phyloP scores from a whole-genome alignment of 1,140 invertebrate species.

The Chlorops oryzae region DNA sequence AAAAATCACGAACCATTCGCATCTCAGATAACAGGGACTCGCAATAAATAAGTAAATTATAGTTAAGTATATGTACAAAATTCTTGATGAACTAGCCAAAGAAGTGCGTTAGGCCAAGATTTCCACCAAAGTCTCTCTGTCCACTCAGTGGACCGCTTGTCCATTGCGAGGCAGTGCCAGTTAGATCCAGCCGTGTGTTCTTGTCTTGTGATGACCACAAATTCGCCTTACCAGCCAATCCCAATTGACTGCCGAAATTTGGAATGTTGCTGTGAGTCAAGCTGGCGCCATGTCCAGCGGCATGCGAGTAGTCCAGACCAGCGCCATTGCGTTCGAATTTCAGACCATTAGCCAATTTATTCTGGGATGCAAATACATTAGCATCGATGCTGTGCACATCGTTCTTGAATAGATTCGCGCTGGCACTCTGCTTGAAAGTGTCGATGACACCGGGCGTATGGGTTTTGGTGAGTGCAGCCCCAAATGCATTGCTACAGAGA shows the following conservation, averaged over 20 bases:
- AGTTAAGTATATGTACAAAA: no score
- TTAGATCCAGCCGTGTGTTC: slow-evolving; percentile 6
- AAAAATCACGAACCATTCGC: no score
- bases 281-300: slow-evolving; percentile 33
- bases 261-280: slow-evolving; percentile 37
- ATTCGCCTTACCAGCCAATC: slow-evolving; percentile 29
- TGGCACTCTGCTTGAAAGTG: slow-evolving; percentile 23
- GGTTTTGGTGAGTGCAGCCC: slow-evolving; percentile 23
- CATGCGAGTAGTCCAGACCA: slow-evolving; percentile 32
- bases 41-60: no score
- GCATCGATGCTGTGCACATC: slow-evolving; percentile 33
- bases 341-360: slow-evolving; percentile 35
- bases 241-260: slow-evolving; percentile 34
- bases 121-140: slow-evolving; percentile 22
- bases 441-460: slow-evolving; percentile 26
- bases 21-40: no score
- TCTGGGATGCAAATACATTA: slow-evolving; percentile 36
- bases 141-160: slow-evolving; percentile 28
- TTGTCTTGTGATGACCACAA: slow-evolving; percentile 33
- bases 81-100: no score
- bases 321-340: slow-evolving; percentile 36
- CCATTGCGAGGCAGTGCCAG: slow-evolving; percentile 28
- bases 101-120: slow-evolving; percentile 24
- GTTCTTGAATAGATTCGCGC: slow-evolving; percentile 31
- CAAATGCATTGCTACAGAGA: slow-evolving; percentile 23